Conservation (phyloP, 2,113 vertebrate species). For the Accipiter cooperii region DNA sequence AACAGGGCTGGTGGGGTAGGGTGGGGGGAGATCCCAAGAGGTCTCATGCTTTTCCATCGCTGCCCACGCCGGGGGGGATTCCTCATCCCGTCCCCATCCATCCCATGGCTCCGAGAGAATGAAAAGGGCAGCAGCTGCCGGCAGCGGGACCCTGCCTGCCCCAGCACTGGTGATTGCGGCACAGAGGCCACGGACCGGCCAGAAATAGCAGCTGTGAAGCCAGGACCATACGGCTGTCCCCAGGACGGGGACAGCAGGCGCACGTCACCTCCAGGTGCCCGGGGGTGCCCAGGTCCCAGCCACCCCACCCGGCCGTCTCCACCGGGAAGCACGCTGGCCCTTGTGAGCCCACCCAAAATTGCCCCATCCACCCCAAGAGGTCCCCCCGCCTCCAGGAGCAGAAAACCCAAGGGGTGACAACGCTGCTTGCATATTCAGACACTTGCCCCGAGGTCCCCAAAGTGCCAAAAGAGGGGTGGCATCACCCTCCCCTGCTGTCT, state of each 20-base stretch:
- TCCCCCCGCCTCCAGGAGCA: rapidly evolving
- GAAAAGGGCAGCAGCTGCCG: neutral
- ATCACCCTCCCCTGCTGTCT: neutral
- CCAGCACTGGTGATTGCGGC: rapidly evolving
- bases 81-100: neutral
- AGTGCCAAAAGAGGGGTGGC: neutral
- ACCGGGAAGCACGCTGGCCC: neutral
- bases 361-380: rapidly evolving
- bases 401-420: neutral
- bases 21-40: neutral
- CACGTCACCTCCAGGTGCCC: neutral
- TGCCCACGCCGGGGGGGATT: neutral
- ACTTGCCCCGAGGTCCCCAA: neutral
- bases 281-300: neutral
- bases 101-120: neutral
- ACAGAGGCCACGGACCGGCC: neutral
- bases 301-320: neutral
- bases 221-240: neutral
- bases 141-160: neutral
- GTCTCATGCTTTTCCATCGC: neutral
- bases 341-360: neutral
- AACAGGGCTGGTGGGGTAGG: neutral
- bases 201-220: neutral
- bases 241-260: neutral
- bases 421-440: rapidly evolving